phyloP scores from a whole-genome alignment of 2,113 vertebrate species.

The Pomatorhinus ruficollis region DNA sequence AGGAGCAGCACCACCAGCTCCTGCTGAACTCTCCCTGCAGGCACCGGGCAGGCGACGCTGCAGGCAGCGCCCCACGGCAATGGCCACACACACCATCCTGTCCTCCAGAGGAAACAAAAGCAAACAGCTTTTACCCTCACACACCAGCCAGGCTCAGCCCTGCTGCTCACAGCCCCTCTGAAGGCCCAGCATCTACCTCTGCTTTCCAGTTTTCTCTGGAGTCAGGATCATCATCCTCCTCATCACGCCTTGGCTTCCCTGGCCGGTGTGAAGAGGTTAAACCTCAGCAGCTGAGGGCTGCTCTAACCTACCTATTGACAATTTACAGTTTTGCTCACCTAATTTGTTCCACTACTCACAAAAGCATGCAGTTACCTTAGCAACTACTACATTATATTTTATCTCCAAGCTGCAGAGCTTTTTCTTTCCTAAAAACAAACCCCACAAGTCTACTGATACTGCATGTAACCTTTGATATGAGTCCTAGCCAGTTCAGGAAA shows the following conservation, averaged over 20 bases:
- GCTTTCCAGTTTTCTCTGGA: rapidly evolving
- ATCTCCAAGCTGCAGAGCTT: slow-evolving; percentile 72
- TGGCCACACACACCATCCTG: rapidly evolving
- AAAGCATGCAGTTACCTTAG: slow-evolving; percentile 73
- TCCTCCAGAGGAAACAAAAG: neutral
- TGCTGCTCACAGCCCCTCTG: neutral
- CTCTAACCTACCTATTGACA: slow-evolving; percentile 38
- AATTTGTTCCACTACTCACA: slow-evolving; percentile 75
- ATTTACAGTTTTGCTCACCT: slow-evolving; percentile 73
- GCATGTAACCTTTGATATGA: slow-evolving; percentile 19
- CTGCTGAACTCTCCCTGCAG: neutral
- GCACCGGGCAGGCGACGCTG: rapidly evolving
- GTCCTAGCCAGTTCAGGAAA: slow-evolving; percentile 26
- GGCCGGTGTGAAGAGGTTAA: slow-evolving; percentile 13
- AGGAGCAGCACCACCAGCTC: neutral
- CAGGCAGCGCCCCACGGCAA: rapidly evolving
- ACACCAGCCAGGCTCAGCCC: neutral
- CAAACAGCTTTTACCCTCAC: neutral
- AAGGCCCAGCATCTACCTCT: neutral
- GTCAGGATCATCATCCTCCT: neutral
- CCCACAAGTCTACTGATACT: slow-evolving; percentile 23
- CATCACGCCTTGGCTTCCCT: rapidly evolving
- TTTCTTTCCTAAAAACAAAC: slow-evolving; percentile 57
- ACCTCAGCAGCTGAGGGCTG: slow-evolving; percentile 17
- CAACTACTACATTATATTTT: slow-evolving; percentile 75